Evolutionary conservation across 2,113 vertebrate species (phyloP).

Genomic region (Heterocephalus glaber): DNA sequence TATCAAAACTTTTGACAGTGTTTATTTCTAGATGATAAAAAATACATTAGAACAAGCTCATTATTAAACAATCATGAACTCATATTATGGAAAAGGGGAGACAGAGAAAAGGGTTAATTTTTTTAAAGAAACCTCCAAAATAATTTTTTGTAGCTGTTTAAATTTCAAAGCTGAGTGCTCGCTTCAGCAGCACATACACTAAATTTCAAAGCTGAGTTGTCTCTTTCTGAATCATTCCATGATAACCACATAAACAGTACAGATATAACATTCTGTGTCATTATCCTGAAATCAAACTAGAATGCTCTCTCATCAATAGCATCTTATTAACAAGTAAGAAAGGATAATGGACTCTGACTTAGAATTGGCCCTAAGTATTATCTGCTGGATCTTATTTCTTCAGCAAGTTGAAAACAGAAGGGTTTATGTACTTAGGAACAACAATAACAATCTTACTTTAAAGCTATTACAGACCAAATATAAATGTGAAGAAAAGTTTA

Average conservation of each 20-base stretch:
- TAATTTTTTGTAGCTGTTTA: not conserved
- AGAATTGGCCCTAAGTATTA: not conserved
- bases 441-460: not conserved
- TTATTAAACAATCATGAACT: not conserved
- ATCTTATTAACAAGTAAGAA: not conserved
- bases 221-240: not conserved
- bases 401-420: not conserved
- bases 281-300: not conserved
- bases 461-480: not conserved
- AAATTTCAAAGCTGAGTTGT: not conserved
- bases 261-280: not conserved
- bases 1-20: not conserved
- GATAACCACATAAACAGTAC: not conserved
- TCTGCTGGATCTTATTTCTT: not conserved
- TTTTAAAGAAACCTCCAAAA: not conserved
- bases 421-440: not conserved
- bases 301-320: not conserved
- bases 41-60: constrained; percentile 12
- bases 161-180: constrained; percentile 5
- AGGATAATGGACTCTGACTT: not conserved
- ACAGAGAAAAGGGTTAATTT: not conserved
- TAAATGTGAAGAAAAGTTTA: not conserved
- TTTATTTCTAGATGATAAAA: not conserved
- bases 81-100: not conserved
- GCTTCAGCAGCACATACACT: no score